Conservation (phyloP, 1,140 invertebrate species). For the Mya arenaria region DNA sequence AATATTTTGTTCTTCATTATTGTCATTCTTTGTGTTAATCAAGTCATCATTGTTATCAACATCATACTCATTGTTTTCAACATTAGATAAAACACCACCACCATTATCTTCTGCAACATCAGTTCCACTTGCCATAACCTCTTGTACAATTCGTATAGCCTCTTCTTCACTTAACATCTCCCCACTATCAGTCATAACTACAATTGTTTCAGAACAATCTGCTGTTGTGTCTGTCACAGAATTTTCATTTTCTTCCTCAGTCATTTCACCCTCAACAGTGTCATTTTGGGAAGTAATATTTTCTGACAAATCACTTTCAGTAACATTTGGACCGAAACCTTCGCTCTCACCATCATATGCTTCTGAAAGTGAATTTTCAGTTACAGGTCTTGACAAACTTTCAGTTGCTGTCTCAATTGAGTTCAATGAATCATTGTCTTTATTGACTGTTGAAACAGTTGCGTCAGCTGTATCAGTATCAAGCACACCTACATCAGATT, state of each 20-base stretch:
- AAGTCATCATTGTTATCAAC: neutral
- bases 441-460: too few relatives aligned
- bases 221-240: too few relatives aligned
- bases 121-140: neutral
- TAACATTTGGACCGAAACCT: too few relatives aligned
- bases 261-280: too few relatives aligned
- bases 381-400: too few relatives aligned
- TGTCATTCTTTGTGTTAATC: neutral
- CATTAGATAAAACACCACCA: neutral
- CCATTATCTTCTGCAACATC: neutral
- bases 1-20: neutral
- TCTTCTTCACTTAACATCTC: slow-evolving; percentile 71
- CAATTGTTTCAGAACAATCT: slow-evolving; percentile 60
- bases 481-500: slow-evolving; percentile 10
- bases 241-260: too few relatives aligned
- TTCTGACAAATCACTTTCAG: too few relatives aligned
- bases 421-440: too few relatives aligned
- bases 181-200: slow-evolving; percentile 66
- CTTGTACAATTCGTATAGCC: slow-evolving; percentile 61
- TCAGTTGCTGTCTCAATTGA: too few relatives aligned
- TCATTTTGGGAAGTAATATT: too few relatives aligned
- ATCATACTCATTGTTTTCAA: neutral
- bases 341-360: too few relatives aligned
- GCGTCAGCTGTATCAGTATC: neutral
- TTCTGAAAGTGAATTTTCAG: too few relatives aligned